These are phyloP conservation scores for Anser cygnoides DNA, from an alignment of 2,113 vertebrate genomes.

Conservation along the genomic window DNA sequence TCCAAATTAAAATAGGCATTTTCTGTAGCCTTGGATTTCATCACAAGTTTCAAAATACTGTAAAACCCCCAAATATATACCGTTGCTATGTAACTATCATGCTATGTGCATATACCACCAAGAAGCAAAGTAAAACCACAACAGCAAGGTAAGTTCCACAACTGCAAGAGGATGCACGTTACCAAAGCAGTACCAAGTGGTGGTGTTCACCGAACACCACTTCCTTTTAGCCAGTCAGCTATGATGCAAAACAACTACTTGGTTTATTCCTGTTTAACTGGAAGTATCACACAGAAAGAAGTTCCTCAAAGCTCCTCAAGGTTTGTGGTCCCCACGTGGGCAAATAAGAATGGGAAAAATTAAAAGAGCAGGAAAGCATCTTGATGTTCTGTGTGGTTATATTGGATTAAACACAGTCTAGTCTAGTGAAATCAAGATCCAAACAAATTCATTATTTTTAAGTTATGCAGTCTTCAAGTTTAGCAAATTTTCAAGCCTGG, in stretches of 20 bases:
- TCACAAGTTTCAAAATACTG: not conserved
- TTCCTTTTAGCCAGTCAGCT: not conserved
- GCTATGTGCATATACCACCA: accelerated
- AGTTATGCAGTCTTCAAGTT: not conserved
- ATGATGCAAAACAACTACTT: not conserved
- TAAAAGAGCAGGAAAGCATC: not conserved
- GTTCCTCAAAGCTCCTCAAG: not conserved
- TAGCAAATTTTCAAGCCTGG: not conserved
- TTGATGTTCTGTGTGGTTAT: not conserved
- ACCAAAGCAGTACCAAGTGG: not conserved
- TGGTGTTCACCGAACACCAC: not conserved
- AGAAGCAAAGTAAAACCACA: not conserved
- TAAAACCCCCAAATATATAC: not conserved
- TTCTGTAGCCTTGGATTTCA: not conserved
- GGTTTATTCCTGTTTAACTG: not conserved
- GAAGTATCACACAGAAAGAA: not conserved
- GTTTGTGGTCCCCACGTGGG: accelerated
- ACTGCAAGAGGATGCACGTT: not conserved
- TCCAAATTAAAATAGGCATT: not conserved
- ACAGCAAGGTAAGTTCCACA: not conserved
- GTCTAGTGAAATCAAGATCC: not conserved
- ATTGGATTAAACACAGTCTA: not conserved
- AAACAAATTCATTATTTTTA: conserved; percentile 2
- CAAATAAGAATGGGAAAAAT: not conserved
- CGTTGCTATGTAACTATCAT: not conserved